A percentile compares a stretch with the other conserved stretches of the same genome.
Evolutionary conservation across 64 coral and sea anemone species (phyloP).

Genomic region (Actinia tenebrosa): DNA sequence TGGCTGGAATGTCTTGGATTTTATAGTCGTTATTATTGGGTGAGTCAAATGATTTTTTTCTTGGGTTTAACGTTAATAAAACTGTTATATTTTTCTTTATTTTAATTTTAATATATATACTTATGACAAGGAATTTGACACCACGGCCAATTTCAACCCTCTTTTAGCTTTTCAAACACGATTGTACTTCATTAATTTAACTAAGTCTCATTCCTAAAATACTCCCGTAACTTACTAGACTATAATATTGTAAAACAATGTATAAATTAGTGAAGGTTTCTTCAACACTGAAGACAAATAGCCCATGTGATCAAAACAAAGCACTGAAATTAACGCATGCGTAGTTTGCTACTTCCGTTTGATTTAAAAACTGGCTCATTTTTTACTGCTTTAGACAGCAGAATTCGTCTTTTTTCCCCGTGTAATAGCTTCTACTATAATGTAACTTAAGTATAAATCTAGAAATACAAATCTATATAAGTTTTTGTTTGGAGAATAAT

Average conservation of each 20-base stretch:
- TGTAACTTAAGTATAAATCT: too few species aligned
- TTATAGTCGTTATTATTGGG: conserved; percentile 83
- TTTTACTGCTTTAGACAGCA: neutral
- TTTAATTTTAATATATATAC: too few species aligned
- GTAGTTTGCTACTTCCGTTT: neutral
- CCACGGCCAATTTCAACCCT: neutral
- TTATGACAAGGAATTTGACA: too few species aligned
- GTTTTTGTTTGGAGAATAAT: too few species aligned
- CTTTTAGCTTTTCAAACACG: neutral
- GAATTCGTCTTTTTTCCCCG: too few species aligned
- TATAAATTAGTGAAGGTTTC: neutral
- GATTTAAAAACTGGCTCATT: neutral
- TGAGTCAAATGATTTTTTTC: conserved; percentile 24
- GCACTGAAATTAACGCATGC: neutral
- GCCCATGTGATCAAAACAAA: neutral
- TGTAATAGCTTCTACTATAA: too few species aligned
- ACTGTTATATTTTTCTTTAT: too few species aligned
- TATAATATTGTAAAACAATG: neutral
- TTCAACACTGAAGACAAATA: neutral
- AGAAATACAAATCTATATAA: too few species aligned
- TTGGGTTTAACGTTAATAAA: too few species aligned
- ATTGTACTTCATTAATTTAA: neutral
- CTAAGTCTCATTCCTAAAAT: neutral
- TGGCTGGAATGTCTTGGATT: conserved; percentile 96
- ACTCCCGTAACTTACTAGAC: neutral